phyloP scores from a whole-genome alignment of 37 sponge, comb jelly and placozoan species.

The Oscarella lobularis region DNA sequence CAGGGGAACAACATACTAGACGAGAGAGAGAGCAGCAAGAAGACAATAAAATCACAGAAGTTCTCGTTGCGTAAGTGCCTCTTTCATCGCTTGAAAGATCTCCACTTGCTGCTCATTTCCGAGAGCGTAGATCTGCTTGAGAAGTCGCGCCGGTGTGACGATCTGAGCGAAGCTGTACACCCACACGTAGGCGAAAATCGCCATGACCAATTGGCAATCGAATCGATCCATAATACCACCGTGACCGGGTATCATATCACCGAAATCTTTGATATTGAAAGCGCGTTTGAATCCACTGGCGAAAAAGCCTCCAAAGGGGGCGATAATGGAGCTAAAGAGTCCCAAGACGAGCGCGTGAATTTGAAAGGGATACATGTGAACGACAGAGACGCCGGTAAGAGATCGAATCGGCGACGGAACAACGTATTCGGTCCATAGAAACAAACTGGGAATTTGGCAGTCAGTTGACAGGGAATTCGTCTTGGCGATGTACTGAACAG shows the following conservation, averaged over 20 bases:
- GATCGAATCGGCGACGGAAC: not conserved
- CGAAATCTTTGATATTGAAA: conserved; percentile 93
- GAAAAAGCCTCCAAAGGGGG: conserved; percentile 99
- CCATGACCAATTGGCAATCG: conserved; percentile 96
- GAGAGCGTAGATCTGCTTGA: not conserved
- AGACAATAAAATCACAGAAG: too few species aligned
- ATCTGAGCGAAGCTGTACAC: conserved; percentile 51
- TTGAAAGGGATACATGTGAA: conserved; percentile 49
- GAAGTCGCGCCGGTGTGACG: not conserved
- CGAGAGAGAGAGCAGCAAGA: too few species aligned
- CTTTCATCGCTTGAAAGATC: too few species aligned
- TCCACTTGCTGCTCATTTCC: not conserved
- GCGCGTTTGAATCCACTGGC: conserved; percentile 97
- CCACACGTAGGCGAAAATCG: conserved; percentile 88
- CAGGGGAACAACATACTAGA: too few species aligned
- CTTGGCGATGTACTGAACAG: not conserved
- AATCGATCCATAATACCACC: conserved; percentile 93
- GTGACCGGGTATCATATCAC: conserved; percentile 93
- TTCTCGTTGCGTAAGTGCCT: too few species aligned
- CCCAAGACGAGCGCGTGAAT: conserved; percentile 79
- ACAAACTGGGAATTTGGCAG: not conserved
- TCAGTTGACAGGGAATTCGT: too few species aligned
- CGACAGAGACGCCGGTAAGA: not conserved
- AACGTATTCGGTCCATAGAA: not conserved
- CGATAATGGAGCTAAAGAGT: conserved; percentile 86